phyloP scores from a whole-genome alignment of 2,888 invertebrate genomes.

The Hydrotaea cyrtoneurina region DNA sequence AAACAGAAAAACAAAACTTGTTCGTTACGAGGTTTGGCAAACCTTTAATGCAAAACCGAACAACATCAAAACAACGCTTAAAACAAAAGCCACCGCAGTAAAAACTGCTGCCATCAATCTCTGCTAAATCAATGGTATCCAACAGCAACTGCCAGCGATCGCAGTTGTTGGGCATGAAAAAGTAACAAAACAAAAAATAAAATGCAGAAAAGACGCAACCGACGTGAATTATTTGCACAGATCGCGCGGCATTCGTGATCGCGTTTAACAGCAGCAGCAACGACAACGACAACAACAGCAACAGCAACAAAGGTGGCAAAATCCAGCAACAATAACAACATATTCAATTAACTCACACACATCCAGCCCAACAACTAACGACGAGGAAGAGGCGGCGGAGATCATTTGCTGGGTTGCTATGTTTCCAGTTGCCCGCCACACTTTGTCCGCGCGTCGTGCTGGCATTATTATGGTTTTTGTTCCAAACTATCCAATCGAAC shows the following conservation, averaged over 20 bases:
- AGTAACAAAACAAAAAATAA: constrained; percentile 3
- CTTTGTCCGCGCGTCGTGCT: not conserved
- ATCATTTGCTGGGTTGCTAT: not conserved
- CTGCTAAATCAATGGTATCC: constrained; percentile 43
- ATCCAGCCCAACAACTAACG: not conserved
- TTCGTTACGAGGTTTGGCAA: constrained; percentile 52
- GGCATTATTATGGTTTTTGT: constrained; percentile 38
- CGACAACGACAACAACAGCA: constrained; percentile 11
- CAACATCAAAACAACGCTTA: not conserved
- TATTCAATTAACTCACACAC: constrained; percentile 27
- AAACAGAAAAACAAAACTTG: constrained; percentile 36
- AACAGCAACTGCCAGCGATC: not conserved
- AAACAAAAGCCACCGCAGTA: constrained; percentile 18
- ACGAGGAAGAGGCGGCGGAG: not conserved
- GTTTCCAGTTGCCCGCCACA: constrained; percentile 10
- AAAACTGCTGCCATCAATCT: constrained; percentile 42
- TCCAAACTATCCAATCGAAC: constrained; percentile 52
- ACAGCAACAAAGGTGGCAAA: constrained; percentile 37
- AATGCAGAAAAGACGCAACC: not conserved
- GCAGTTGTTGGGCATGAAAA: not conserved
- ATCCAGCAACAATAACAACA: constrained; percentile 31
- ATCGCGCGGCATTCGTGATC: constrained; percentile 45
- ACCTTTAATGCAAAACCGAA: constrained; percentile 38
- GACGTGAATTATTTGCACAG: constrained; percentile 1
- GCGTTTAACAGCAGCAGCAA: constrained; percentile 21